Conservation (phyloP, 1,140 invertebrate genomes). For the Thaumetopoea pityocampa region DNA sequence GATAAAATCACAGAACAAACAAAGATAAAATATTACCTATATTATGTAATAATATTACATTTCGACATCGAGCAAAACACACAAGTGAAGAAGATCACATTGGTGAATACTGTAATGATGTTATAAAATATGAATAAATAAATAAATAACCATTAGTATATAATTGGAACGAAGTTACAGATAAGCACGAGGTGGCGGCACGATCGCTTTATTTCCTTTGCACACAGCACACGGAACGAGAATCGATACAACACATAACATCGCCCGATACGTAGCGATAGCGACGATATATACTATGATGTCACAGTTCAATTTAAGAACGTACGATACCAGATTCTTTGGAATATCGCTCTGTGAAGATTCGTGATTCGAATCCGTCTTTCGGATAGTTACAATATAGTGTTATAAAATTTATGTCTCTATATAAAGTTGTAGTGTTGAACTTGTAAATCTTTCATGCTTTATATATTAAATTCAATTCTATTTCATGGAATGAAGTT, state of each 20-base stretch:
- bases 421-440: no score
- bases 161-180: no score
- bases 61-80: no score
- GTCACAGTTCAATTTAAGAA: conserved; percentile 43
- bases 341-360: conserved; percentile 7
- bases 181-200: no score
- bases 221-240: conserved; percentile 23
- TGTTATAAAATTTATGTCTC: conserved; percentile 5
- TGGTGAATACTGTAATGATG: no score
- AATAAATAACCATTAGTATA: no score
- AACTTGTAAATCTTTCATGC: background rate
- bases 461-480: background rate
- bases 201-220: conserved; percentile 28
- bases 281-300: conserved; percentile 35
- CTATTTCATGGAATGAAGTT: no score
- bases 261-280: conserved; percentile 28
- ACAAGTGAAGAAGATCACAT: no score
- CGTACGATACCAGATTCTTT: conserved; percentile 23
- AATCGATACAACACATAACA: conserved; percentile 24
- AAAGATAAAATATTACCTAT: no score
- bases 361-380: conserved; percentile 12
- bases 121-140: no score
- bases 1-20: no score
- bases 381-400: conserved; percentile 3
- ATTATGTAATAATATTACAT: no score